A percentile compares a stretch with the other conserved stretches of the same genome.
These are phyloP conservation scores for Eubasilissa splendida DNA, from an alignment of 2,888 invertebrate species.

Conservation along the genomic window DNA sequence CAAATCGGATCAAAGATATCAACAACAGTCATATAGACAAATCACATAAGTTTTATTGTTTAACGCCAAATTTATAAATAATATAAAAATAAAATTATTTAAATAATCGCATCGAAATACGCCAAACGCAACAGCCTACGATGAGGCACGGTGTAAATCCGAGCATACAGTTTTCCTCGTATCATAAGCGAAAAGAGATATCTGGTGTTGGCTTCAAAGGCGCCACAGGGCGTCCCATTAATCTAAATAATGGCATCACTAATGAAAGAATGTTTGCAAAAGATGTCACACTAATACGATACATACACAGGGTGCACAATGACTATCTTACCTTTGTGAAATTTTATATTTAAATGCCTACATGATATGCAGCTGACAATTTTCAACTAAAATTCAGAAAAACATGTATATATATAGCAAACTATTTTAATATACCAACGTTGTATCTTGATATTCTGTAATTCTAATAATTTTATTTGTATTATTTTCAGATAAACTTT, in stretches of 20 bases:
- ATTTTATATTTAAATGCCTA: too few relatives aligned
- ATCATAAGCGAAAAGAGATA: slow-evolving; percentile 37
- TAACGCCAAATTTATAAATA: too few relatives aligned
- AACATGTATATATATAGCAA: too few relatives aligned
- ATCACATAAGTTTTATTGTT: too few relatives aligned
- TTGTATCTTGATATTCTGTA: background rate
- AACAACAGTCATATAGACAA: too few relatives aligned
- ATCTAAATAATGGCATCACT: slow-evolving; percentile 56
- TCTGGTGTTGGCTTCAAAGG: slow-evolving; percentile 47
- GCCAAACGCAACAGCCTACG: background rate
- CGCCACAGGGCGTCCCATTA: slow-evolving; percentile 56
- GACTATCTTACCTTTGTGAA: background rate
- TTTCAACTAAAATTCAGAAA: too few relatives aligned
- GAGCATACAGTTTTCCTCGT: slow-evolving; percentile 27
- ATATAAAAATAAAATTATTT: slow-evolving; percentile 16
- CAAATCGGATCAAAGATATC: too few relatives aligned
- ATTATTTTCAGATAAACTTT: too few relatives aligned
- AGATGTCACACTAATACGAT: slow-evolving; percentile 58
- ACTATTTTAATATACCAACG: background rate
- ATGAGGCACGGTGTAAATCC: background rate
- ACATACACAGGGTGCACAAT: slow-evolving; percentile 39
- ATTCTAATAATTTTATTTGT: background rate
- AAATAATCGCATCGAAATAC: slow-evolving; percentile 1
- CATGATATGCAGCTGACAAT: too few relatives aligned
- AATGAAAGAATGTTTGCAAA: slow-evolving; percentile 58